Percentiles rank a stretch among this genome's conserved stretches.
These are phyloP conservation scores for Argyresthia goedartella DNA, from an alignment of 2,888 invertebrate genomes.

Conservation along the genomic window DNA sequence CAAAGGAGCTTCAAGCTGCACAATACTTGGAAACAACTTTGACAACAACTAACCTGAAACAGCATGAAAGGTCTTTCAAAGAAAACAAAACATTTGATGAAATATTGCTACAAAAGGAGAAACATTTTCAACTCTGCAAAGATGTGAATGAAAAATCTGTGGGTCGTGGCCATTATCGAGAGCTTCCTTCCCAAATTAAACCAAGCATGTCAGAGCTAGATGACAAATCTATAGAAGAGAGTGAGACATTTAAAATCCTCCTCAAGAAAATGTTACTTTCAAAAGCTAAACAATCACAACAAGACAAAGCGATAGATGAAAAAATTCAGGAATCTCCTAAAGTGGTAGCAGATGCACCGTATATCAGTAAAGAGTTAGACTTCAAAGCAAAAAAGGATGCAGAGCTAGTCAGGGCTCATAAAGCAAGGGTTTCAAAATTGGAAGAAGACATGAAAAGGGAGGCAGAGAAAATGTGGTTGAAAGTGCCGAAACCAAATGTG, in stretches of 20 bases:
- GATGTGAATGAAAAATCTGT: conserved; percentile 30
- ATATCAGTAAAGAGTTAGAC: background rate
- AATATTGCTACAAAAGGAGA: conserved; percentile 25
- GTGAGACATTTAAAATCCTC: background rate
- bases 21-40: conserved; percentile 21
- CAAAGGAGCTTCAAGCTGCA: conserved; percentile 19
- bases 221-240: background rate
- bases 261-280: background rate
- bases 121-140: conserved; percentile 35
- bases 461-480: no score
- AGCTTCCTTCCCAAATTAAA: no score
- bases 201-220: no score
- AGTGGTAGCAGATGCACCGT: background rate
- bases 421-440: background rate
- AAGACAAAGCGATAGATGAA: background rate
- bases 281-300: background rate
- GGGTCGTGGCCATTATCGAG: conserved; percentile 21
- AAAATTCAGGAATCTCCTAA: background rate
- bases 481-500: no score
- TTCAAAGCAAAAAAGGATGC: background rate
- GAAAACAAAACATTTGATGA: conserved; percentile 5
- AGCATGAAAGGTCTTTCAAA: conserved; percentile 12
- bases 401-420: background rate
- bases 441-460: background rate
- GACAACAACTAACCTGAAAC: conserved; percentile 20